Conservation (phyloP, 2,888 invertebrate species). For the Nomada hirtipes region DNA sequence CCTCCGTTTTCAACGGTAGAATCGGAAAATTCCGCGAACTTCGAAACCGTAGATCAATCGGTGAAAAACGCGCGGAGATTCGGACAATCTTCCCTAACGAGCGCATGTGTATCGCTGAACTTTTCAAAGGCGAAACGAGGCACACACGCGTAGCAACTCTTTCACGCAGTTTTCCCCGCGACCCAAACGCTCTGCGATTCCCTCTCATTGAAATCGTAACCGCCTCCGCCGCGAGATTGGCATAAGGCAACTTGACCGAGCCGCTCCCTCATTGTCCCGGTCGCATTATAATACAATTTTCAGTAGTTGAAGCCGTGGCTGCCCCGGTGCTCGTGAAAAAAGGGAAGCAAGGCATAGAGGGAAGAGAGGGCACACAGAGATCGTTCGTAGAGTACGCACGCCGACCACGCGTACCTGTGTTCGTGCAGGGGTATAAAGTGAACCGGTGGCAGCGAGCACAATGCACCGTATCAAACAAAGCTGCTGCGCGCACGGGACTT, state of each 20-base stretch:
- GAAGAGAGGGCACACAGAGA: neutral
- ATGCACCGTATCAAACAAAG: conserved; percentile 84
- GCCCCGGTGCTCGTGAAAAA: conserved; percentile 28
- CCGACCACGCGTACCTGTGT: conserved; percentile 60
- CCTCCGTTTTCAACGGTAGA: too few relatives aligned
- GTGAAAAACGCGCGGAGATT: too few relatives aligned
- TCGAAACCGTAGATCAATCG: too few relatives aligned
- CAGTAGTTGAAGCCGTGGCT: conserved; percentile 71
- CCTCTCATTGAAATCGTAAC: conserved; percentile 79
- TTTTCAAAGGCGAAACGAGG: neutral
- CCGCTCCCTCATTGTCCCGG: conserved; percentile 79
- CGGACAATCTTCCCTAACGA: conserved; percentile 30
- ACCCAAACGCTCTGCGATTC: conserved; percentile 34
- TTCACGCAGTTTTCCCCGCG: conserved; percentile 30
- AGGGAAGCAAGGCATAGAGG: conserved; percentile 20
- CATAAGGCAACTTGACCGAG: conserved; percentile 83
- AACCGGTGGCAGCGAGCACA: conserved; percentile 83
- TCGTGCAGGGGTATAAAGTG: conserved; percentile 78
- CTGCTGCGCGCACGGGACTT: conserved; percentile 79
- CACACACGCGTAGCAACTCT: conserved; percentile 22
- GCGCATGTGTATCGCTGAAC: neutral
- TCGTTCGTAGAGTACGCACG: conserved; percentile 53
- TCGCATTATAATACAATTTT: conserved; percentile 83
- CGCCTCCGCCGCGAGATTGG: conserved; percentile 80
- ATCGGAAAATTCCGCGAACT: too few relatives aligned